These are phyloP conservation scores for Steinernema hermaphroditum DNA, from an alignment of 2,888 invertebrate genomes.

Conservation along the genomic window DNA sequence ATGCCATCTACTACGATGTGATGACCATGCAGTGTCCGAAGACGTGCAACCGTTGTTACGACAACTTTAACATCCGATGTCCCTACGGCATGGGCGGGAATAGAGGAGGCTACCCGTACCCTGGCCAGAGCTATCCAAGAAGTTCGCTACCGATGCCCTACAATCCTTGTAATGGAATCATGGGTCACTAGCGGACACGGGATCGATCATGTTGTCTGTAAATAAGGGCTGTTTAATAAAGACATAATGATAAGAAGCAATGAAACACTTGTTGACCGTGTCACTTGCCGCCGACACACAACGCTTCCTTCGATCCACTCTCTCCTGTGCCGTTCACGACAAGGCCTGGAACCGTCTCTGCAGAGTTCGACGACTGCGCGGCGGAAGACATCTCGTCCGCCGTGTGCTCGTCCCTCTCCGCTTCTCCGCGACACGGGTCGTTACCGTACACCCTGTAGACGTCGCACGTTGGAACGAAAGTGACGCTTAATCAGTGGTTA, in stretches of 20 bases:
- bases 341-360: no score
- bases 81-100: not conserved
- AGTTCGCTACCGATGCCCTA: not conserved
- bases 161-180: not conserved
- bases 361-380: no score
- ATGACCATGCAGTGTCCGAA: constrained; percentile 12
- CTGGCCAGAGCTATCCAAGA: no score
- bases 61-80: not conserved
- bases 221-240: no score
- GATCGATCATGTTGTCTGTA: not conserved
- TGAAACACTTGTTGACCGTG: no score
- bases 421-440: constrained; percentile 40
- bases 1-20: constrained; percentile 9
- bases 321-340: no score
- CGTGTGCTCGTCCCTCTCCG: constrained; percentile 44
- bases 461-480: not conserved
- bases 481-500: not conserved
- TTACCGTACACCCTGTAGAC: constrained; percentile 38
- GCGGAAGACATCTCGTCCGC: constrained; percentile 25
- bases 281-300: no score
- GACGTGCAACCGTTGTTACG: constrained; percentile 23
- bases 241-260: no score
- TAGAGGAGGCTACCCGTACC: no score
- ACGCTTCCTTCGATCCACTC: no score
- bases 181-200: not conserved